Conservation (phyloP, 2,888 invertebrate species). For the Blera fallax region DNA sequence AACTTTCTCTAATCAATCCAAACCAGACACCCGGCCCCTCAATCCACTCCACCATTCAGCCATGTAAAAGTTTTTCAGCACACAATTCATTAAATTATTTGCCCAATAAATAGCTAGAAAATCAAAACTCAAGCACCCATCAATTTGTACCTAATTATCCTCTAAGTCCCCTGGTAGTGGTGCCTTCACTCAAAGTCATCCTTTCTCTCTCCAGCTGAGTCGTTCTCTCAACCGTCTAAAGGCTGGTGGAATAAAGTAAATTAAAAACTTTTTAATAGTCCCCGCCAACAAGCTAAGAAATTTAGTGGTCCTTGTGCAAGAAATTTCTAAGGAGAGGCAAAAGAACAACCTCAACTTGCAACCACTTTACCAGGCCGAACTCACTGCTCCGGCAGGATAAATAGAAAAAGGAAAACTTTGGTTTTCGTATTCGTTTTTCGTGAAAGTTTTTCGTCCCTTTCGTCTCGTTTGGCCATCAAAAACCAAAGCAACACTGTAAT, state of each 20-base stretch:
- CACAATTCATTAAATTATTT: constrained; percentile 45
- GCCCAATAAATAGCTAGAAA: constrained; percentile 31
- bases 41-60: background rate
- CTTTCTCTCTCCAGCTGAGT: too few relatives aligned
- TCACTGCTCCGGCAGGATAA: background rate
- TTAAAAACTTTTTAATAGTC: constrained; percentile 69
- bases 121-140: constrained; percentile 48
- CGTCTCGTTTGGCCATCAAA: constrained; percentile 14
- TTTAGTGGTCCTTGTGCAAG: constrained; percentile 1
- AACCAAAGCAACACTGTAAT: constrained; percentile 28
- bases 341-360: constrained; percentile 23
- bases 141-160: constrained; percentile 64
- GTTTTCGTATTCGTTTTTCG: too few relatives aligned
- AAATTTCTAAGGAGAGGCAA: background rate
- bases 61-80: background rate
- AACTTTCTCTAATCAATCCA: background rate
- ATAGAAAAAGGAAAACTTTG: constrained; percentile 28
- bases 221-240: constrained; percentile 16
- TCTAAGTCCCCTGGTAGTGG: background rate
- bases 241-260: constrained; percentile 55
- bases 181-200: background rate
- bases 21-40: background rate
- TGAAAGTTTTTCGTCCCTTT: constrained; percentile 14
- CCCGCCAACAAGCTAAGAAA: constrained; percentile 26
- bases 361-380: constrained; percentile 24